Percentiles rank a stretch among this genome's conserved stretches.
Conservation (phyloP, 2,113 vertebrate species). For the Zonotrichia leucophrys region DNA sequence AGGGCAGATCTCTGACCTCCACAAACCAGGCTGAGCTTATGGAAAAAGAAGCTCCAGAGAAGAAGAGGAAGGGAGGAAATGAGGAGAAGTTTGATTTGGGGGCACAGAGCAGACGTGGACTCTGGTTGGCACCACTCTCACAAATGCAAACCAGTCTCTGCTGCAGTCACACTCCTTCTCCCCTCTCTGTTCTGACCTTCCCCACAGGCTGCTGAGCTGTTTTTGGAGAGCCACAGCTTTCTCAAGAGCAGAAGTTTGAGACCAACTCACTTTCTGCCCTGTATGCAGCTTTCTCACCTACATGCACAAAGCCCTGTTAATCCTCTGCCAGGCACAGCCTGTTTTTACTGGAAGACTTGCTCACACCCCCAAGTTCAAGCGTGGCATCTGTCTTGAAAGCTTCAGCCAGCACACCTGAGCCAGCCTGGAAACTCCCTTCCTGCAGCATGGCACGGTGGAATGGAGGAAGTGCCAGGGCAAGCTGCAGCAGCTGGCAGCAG, state of each 20-base stretch:
- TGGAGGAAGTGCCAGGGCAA: conserved; percentile 22
- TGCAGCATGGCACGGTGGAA: background rate
- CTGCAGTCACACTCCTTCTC: background rate
- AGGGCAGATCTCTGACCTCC: background rate
- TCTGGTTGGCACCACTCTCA: background rate
- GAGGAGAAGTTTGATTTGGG: background rate
- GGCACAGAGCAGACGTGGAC: background rate
- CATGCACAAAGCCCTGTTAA: background rate
- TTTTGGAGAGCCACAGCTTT: background rate
- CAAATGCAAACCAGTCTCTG: background rate
- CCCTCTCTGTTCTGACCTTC: background rate
- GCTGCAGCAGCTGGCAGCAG: conserved; percentile 2
- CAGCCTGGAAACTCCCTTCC: conserved; percentile 38
- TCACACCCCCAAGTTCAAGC: background rate
- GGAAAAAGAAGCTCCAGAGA: background rate
- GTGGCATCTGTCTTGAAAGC: background rate
- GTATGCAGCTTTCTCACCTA: background rate
- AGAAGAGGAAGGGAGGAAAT: background rate
- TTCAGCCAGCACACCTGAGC: conserved; percentile 19
- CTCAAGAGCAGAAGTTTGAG: background rate
- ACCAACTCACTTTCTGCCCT: background rate
- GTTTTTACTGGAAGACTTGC: background rate
- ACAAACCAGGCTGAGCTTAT: background rate
- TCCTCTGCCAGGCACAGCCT: background rate
- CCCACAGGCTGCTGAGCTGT: background rate